phyloP scores from a whole-genome alignment of 2,113 vertebrate species.

The Prionailurus bengalensis region DNA sequence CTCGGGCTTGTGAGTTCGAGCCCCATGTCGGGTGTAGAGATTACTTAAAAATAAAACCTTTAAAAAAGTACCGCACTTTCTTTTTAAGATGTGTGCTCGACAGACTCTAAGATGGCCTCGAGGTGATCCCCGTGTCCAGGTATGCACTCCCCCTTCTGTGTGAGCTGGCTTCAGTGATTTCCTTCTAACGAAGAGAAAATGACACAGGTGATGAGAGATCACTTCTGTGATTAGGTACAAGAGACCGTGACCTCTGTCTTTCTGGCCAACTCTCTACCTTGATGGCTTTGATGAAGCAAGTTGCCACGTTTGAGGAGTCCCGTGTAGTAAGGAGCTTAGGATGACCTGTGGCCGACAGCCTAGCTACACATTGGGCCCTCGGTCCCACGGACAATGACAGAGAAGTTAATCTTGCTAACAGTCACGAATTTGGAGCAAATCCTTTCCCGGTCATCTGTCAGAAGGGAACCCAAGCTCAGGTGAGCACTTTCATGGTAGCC shows the following conservation, averaged over 20 bases:
- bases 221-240: constrained; percentile 12
- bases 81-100: not conserved
- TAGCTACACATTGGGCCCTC: not conserved
- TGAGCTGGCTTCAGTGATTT: not conserved
- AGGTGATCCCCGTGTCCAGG: not conserved
- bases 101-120: not conserved
- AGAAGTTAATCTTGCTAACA: constrained; percentile 36
- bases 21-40: not conserved
- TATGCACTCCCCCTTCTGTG: not conserved
- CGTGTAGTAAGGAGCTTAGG: not conserved
- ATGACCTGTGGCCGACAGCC: not conserved
- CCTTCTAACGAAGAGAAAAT: constrained; percentile 1
- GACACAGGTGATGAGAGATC: not conserved
- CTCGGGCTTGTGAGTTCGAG: not conserved
- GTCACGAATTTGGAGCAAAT: not conserved
- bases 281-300: constrained; percentile 21
- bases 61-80: not conserved
- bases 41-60: not conserved
- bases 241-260: not conserved
- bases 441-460: not conserved
- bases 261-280: not conserved
- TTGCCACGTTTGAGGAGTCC: not conserved
- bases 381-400: not conserved
- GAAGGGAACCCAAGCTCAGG: not conserved
- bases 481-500: not conserved